These are phyloP conservation scores for Antheraea pernyi DNA, from an alignment of 1,140 invertebrate species.

Conservation along the genomic window DNA sequence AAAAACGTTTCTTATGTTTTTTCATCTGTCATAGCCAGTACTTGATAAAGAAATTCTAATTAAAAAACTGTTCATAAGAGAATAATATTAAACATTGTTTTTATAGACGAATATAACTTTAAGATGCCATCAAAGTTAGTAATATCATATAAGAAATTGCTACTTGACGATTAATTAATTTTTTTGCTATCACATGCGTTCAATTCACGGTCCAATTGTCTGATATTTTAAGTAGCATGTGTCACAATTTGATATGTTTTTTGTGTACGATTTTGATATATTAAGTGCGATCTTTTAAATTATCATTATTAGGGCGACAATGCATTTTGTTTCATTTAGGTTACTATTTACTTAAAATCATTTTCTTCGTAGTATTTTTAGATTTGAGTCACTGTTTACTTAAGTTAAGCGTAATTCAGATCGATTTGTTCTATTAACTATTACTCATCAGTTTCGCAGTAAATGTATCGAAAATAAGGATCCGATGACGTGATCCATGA, in stretches of 20 bases:
- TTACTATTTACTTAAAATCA: neutral
- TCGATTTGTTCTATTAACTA: no score
- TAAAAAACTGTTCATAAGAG: no score
- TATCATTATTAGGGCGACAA: constrained; percentile 1
- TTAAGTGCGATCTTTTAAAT: constrained; percentile 9
- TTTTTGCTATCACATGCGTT: constrained; percentile 11
- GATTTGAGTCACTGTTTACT: no score
- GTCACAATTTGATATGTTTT: constrained; percentile 5
- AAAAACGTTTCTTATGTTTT: no score
- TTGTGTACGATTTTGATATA: constrained; percentile 5
- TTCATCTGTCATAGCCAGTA: no score
- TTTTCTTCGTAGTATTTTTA: no score
- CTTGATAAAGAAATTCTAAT: no score
- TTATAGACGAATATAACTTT: neutral
- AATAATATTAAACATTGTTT: no score
- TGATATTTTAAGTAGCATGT: constrained; percentile 25
- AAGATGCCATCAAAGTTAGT: neutral
- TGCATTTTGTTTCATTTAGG: neutral
- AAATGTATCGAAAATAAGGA: no score
- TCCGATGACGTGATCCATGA: no score
- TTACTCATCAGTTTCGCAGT: no score
- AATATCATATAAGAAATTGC: constrained; percentile 12
- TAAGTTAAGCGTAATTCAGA: no score
- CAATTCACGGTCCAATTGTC: constrained; percentile 16
- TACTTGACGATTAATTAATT: constrained; percentile 27